Percentiles rank a stretch among this genome's conserved stretches.
phyloP scores from a whole-genome alignment of 1,140 invertebrate genomes.

The Elymnias hypermnestra region DNA sequence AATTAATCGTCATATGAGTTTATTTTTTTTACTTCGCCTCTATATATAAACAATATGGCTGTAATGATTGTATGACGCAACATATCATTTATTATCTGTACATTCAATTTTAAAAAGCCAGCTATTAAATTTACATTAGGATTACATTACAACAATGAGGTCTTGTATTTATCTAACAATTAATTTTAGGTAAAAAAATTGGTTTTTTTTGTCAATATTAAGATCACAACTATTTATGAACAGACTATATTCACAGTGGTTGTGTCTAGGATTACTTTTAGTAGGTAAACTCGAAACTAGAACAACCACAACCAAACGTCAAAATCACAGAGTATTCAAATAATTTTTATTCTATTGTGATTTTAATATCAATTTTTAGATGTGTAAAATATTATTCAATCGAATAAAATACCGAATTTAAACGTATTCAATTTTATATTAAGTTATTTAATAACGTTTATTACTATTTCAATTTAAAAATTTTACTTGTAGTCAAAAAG shows the following conservation, averaged over 20 bases:
- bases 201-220: conserved; percentile 42
- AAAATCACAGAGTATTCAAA: no score
- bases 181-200: conserved; percentile 53
- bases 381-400: no score
- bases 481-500: no score
- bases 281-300: conserved; percentile 1
- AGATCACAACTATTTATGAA: conserved; percentile 48
- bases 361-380: no score
- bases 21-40: background rate
- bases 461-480: no score
- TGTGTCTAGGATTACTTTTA: conserved; percentile 28
- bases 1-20: background rate
- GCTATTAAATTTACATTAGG: conserved; percentile 5
- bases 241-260: conserved; percentile 38
- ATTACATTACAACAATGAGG: conserved; percentile 49
- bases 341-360: no score
- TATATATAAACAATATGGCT: no score
- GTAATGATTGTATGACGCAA: background rate
- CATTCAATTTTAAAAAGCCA: conserved; percentile 2
- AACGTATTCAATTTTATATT: no score
- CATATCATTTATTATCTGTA: conserved; percentile 4
- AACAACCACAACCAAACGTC: conserved; percentile 9
- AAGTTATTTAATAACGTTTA: no score
- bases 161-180: conserved; percentile 44
- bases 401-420: no score